Base-by-base conservation (phyloP, 2,888 invertebrate genomes). In the Vesta saturnalis region DNA sequence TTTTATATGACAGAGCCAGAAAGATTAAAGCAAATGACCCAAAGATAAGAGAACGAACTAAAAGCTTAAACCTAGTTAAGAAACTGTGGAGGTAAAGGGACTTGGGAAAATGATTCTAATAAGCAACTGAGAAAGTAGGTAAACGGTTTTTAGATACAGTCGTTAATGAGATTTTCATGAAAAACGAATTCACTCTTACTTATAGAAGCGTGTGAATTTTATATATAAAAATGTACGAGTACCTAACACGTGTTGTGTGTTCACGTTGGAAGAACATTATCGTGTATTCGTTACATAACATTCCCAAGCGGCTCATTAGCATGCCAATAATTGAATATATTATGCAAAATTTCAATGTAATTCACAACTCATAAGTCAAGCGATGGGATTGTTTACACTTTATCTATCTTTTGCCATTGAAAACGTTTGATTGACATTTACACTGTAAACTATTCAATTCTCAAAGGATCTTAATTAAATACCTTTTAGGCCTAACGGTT, bases 301-400 rank as follows among this genome's bases (percentile, higher is more conserved):
- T 52, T n/a, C 52, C 52, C 19, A 43, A 52, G 19, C 19, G 19
- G 12, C 52, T 52, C 52, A 52, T 52, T 52, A 52, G 52, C 52
- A 52, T 52, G 52, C 19, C n/a, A 52, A 52, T 52, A 52, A 52
- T 52, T 52, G 52, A 18, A 52, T 52, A 19, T 52, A 52, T 52
- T 52, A 52, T 52, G 52, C 52, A 52, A 52, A 52, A 21, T 12
- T 19, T 19, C 1, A 12, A 19, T 47, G 47, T 47, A 47, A 47
- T 47, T 47, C 47, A 15, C 19, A 52, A 18, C 52, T 21, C 19
- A 18, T 12, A 19, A 39, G 8, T 39, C 8, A 19, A 19, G 52
- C 21, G 18, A 19, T 19, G 19, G 6, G 19, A 52, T 52, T 52
- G 52, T 52, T 52, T 3, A n/a, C 19, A 52, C 18, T 52, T 30